Conservation (phyloP, 2,797 vertebrate genomes). For the Molossus alvarezi region DNA sequence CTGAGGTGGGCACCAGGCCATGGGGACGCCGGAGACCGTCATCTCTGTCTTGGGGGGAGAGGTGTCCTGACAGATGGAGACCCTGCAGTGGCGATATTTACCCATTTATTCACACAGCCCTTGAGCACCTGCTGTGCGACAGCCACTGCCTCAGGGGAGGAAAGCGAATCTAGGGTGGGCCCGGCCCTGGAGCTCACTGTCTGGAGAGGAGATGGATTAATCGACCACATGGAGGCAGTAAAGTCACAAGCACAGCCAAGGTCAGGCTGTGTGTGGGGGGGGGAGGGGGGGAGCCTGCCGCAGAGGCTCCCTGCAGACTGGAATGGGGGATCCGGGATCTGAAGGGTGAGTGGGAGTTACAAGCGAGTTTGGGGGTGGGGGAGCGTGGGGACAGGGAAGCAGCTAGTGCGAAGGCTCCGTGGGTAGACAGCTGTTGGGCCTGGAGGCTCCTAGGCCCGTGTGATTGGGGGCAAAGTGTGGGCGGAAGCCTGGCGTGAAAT, state of each 20-base stretch:
- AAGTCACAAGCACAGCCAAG: too few relatives aligned
- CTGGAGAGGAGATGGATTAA: not conserved
- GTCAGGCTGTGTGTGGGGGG: rapidly evolving
- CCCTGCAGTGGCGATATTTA: not conserved
- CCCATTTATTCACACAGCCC: too few relatives aligned
- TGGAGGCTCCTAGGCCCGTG: not conserved
- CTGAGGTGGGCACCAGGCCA: rapidly evolving
- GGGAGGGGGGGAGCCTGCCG: not conserved
- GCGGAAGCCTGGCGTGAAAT: not conserved
- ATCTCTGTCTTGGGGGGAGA: rapidly evolving
- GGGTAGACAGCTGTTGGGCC: not conserved
- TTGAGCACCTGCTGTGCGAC: not conserved
- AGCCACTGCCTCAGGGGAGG: not conserved
- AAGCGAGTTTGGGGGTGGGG: not conserved
- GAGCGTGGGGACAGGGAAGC: not conserved
- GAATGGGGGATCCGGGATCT: not conserved
- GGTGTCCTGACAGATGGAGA: not conserved
- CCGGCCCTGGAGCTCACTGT: not conserved
- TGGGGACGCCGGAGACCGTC: not conserved
- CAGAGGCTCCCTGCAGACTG: not conserved
- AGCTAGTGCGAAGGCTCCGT: not conserved
- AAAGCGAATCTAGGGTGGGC: not conserved
- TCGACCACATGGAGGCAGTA: too few relatives aligned
- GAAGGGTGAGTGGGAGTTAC: not conserved
- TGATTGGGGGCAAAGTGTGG: not conserved